These are phyloP conservation scores for Mionectes macconnelli DNA, from an alignment of 2,113 vertebrate genomes.

Conservation along the genomic window DNA sequence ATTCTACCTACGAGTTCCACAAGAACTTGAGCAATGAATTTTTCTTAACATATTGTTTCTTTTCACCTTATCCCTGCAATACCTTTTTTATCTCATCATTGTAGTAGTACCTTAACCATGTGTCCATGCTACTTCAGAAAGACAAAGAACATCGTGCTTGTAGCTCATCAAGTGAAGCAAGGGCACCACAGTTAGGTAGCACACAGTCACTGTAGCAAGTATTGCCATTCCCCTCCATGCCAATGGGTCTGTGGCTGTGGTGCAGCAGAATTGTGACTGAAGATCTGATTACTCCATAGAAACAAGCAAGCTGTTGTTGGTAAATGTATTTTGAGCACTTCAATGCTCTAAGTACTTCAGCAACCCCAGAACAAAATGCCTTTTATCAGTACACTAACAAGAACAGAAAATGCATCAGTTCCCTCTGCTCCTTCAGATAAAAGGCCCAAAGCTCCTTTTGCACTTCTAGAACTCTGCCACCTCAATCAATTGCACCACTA, in stretches of 20 bases:
- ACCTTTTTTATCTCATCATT: background rate
- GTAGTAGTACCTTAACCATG: background rate
- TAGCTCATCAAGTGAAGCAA: background rate
- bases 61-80: background rate
- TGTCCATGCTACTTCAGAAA: background rate
- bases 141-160: background rate
- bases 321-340: background rate
- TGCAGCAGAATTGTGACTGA: background rate
- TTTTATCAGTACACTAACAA: background rate
- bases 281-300: background rate
- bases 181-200: constrained; percentile 33
- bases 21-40: background rate
- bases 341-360: background rate
- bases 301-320: background rate
- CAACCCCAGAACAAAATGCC: background rate
- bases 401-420: background rate
- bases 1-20: background rate
- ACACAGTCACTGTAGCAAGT: background rate
- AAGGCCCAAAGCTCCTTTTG: background rate
- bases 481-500: background rate
- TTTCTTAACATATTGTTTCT: background rate
- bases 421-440: background rate
- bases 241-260: background rate
- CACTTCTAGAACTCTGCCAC: background rate
- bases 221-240: background rate